A percentile compares a stretch with the other conserved stretches of the same genome.
Evolutionary conservation across 1,140 invertebrate species (phyloP).

Genomic region (Formica exsecta): DNA sequence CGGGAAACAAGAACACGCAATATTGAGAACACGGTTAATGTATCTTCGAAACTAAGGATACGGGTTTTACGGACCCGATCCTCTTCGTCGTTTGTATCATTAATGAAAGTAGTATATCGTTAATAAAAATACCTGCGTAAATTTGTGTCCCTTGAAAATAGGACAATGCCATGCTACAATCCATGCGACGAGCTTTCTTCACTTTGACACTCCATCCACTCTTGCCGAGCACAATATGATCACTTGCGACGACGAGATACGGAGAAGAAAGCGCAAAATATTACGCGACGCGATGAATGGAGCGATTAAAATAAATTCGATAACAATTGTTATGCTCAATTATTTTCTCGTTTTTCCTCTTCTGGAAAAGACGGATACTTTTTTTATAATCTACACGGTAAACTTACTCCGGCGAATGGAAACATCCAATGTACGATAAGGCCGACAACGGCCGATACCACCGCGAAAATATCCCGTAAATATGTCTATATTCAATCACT

Average conservation of each 20-base stretch:
- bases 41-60: neutral
- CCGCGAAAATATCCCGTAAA: neutral
- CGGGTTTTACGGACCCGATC: neutral
- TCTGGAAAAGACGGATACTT: neutral
- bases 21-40: neutral
- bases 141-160: slow-evolving; percentile 82
- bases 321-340: neutral
- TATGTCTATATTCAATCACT: slow-evolving; percentile 33
- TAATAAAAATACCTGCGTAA: slow-evolving; percentile 79
- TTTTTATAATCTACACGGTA: neutral
- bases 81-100: neutral
- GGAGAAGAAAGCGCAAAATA: neutral
- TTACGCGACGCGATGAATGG: slow-evolving; percentile 26
- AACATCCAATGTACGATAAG: neutral
- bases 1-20: neutral
- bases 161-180: slow-evolving; percentile 84
- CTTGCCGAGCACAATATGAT: slow-evolving; percentile 44
- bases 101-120: too few relatives aligned
- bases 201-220: slow-evolving; percentile 82
- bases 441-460: neutral
- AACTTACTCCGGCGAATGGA: neutral
- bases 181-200: slow-evolving; percentile 71
- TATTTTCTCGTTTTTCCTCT: slow-evolving; percentile 10
- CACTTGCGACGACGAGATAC: slow-evolving; percentile 50
- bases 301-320: slow-evolving; percentile 9